These are phyloP conservation scores for Trichogramma dendrolimi DNA, from an alignment of 2,888 invertebrate species.

Conservation along the genomic window DNA sequence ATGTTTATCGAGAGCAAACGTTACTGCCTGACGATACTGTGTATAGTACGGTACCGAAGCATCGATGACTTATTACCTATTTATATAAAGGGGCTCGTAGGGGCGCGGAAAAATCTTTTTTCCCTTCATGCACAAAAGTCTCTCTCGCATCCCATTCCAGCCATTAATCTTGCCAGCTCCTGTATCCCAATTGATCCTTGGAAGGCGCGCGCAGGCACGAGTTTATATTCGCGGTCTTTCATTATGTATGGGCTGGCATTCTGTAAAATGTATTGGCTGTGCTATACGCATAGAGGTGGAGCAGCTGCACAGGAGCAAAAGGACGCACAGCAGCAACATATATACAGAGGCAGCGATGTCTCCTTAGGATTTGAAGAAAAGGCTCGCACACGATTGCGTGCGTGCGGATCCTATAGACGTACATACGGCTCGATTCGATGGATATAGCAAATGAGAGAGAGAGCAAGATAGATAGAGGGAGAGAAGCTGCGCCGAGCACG, in stretches of 20 bases:
- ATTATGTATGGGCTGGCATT: conserved; percentile 38
- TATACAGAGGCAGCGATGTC: too few relatives aligned
- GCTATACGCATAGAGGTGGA: too few relatives aligned
- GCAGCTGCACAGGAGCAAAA: too few relatives aligned
- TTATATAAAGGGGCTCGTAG: background rate
- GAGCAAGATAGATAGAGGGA: too few relatives aligned
- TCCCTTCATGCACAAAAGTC: background rate
- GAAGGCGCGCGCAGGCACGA: conserved; percentile 43
- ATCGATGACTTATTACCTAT: conserved; percentile 22
- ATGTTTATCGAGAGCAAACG: conserved; percentile 18
- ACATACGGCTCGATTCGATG: too few relatives aligned
- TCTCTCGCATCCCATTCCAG: conserved; percentile 7
- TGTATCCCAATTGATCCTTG: conserved; percentile 41
- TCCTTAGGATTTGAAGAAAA: too few relatives aligned
- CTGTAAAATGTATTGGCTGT: too few relatives aligned
- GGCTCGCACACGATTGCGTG: too few relatives aligned
- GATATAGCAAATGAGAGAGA: too few relatives aligned
- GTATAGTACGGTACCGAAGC: background rate
- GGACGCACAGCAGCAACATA: too few relatives aligned
- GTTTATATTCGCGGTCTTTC: conserved; percentile 38
- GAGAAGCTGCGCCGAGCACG: too few relatives aligned
- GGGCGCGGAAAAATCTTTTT: background rate
- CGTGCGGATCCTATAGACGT: too few relatives aligned
- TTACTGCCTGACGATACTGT: background rate
- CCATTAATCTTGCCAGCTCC: conserved; percentile 41